Evolutionary conservation across 2,888 invertebrate genomes (phyloP).

Genomic region (Elysia crispata): DNA sequence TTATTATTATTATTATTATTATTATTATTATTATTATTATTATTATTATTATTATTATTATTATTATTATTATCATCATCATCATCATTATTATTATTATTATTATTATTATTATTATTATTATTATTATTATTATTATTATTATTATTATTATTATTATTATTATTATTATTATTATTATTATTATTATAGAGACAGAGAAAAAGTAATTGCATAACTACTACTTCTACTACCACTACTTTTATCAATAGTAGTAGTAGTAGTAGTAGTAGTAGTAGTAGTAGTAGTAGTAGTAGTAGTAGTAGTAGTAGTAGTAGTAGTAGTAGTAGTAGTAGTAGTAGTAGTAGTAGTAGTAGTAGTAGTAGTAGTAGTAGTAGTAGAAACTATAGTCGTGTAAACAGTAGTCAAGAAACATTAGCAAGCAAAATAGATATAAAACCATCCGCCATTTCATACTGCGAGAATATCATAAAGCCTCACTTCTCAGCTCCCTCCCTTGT

Average conservation of each 20-base stretch:
- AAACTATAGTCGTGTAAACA: neutral
- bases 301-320: slow-evolving; percentile 13
- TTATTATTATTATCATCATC: too few species aligned
- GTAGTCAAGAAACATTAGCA: neutral
- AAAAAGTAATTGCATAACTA: too few species aligned
- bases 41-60: too few species aligned
- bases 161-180: slow-evolving; percentile 11
- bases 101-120: neutral
- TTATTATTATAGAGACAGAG: too few species aligned
- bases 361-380: neutral
- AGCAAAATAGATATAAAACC: too few species aligned
- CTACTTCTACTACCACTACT: too few species aligned
- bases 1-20: too few species aligned
- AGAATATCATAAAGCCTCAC: too few species aligned
- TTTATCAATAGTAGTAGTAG: slow-evolving; percentile 1
- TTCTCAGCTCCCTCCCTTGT: too few species aligned
- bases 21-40: too few species aligned
- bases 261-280: neutral
- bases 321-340: slow-evolving; percentile 18
- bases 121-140: slow-evolving; percentile 15
- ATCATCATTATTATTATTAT: neutral
- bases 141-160: neutral
- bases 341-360: slow-evolving; percentile 12
- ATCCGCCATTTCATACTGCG: too few species aligned
- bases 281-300: slow-evolving; percentile 33